Evolutionary conservation across 92 coral and sea anemone species (phyloP).

Genomic region (Porites evermanni): DNA sequence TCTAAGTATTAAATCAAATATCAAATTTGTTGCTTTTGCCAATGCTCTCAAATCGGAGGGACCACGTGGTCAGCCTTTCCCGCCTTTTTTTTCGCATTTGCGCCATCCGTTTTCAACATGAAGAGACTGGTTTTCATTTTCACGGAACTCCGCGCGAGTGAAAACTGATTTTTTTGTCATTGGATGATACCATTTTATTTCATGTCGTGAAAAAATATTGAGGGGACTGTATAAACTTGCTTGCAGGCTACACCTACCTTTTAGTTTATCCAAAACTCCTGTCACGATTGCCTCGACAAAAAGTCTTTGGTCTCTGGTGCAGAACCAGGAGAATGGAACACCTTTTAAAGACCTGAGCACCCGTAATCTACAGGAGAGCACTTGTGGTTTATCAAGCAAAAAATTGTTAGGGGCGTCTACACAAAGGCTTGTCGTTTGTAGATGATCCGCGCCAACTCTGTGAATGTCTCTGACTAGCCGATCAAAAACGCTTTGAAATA

Average conservation of each 20-base stretch:
- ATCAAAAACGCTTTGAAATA: slow-evolving; percentile 33
- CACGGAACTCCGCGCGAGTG: too few species aligned
- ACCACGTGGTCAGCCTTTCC: too few species aligned
- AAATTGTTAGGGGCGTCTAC: slow-evolving; percentile 2
- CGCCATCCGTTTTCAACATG: too few species aligned
- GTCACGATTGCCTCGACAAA: slow-evolving; percentile 21
- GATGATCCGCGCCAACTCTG: not conserved
- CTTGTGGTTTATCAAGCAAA: slow-evolving; percentile 10
- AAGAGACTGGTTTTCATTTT: too few species aligned
- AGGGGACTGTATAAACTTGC: too few species aligned
- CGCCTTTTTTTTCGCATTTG: too few species aligned
- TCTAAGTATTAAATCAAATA: too few species aligned
- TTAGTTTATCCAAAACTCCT: slow-evolving; percentile 24
- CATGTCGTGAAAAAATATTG: too few species aligned
- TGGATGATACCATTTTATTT: too few species aligned
- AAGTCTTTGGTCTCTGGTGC: slow-evolving; percentile 34
- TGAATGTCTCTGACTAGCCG: slow-evolving; percentile 26
- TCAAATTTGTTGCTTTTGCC: too few species aligned
- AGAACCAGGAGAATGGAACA: slow-evolving; percentile 61
- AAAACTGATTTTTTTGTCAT: too few species aligned
- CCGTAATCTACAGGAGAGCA: slow-evolving; percentile 55
- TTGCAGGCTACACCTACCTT: slow-evolving; percentile 14
- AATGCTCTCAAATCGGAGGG: too few species aligned
- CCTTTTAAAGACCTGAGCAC: slow-evolving; percentile 58
- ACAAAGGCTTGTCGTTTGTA: not conserved